Percentiles rank a stretch among this genome's conserved stretches.
Conservation (phyloP, 1,140 invertebrate species). For the Saccostrea cuccullata region DNA sequence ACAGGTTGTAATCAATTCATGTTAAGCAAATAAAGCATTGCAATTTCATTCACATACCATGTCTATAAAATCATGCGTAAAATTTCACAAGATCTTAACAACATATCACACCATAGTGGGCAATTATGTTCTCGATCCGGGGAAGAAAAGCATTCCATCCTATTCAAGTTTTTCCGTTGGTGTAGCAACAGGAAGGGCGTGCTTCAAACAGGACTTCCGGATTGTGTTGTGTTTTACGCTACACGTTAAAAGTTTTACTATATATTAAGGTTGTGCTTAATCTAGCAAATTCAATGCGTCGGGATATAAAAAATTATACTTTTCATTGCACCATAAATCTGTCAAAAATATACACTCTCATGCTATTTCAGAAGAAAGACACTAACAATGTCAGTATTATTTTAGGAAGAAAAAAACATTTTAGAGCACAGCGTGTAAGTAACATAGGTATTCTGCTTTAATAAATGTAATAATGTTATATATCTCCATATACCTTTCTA, state of each 20-base stretch:
- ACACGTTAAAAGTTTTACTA: not conserved
- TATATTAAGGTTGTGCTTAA: too few species aligned
- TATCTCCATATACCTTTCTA: too few species aligned
- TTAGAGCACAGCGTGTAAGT: too few species aligned
- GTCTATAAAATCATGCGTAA: not conserved
- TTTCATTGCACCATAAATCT: too few species aligned
- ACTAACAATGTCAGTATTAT: too few species aligned
- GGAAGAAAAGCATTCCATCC: conserved; percentile 18
- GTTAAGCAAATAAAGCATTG: not conserved
- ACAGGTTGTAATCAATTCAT: not conserved
- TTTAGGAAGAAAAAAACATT: too few species aligned
- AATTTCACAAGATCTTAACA: conserved; percentile 3
- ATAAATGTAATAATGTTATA: too few species aligned
- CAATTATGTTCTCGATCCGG: not conserved
- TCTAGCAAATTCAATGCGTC: too few species aligned
- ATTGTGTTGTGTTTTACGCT: conserved; percentile 22
- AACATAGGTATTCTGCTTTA: too few species aligned
- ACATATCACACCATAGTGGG: not conserved
- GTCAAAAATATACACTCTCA: too few species aligned
- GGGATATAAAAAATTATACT: too few species aligned
- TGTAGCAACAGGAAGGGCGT: conserved; percentile 26
- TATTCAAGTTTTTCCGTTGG: conserved; percentile 23
- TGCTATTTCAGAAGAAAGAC: too few species aligned
- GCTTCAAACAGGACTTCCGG: conserved; percentile 17
- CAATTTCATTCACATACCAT: not conserved